phyloP scores from a whole-genome alignment of 2,113 vertebrate genomes.

The Engystomops pustulosus region DNA sequence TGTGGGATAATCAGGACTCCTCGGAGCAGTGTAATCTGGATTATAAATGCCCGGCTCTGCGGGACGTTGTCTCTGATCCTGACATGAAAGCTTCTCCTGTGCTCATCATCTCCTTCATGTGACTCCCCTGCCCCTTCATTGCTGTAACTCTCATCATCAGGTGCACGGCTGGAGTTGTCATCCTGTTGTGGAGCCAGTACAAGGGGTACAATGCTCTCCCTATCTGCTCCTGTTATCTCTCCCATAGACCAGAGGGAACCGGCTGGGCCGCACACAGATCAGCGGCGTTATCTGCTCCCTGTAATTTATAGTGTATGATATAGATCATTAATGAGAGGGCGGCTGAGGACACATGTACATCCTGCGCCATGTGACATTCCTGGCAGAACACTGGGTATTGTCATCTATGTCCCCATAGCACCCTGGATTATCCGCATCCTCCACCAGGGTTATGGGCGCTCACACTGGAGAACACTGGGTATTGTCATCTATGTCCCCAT shows the following conservation, averaged over 20 bases:
- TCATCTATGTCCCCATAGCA: not conserved
- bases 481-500: not conserved
- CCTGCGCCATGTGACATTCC: not conserved
- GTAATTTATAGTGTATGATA: slow-evolving; percentile 64
- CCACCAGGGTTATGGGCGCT: too few species aligned
- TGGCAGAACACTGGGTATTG: slow-evolving; percentile 20
- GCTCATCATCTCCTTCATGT: not conserved
- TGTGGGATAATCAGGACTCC: not conserved
- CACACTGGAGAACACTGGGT: slow-evolving; percentile 5
- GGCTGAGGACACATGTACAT: slow-evolving; percentile 54
- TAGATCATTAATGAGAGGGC: slow-evolving; percentile 62
- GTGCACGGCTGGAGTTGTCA: too few species aligned
- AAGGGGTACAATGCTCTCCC: not conserved
- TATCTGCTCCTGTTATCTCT: slow-evolving; percentile 19
- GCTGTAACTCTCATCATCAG: not conserved
- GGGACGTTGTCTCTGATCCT: not conserved
- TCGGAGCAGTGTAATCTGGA: not conserved
- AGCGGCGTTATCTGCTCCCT: slow-evolving; percentile 30
- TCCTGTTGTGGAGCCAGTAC: too few species aligned
- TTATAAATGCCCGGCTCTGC: not conserved
- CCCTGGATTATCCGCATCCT: too few species aligned
- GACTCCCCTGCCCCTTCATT: not conserved
- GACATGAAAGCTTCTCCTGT: not conserved
- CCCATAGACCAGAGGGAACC: not conserved
- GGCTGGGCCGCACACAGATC: not conserved